These are phyloP conservation scores for Willisornis vidua DNA, from an alignment of 2,113 vertebrate species.

Conservation along the genomic window DNA sequence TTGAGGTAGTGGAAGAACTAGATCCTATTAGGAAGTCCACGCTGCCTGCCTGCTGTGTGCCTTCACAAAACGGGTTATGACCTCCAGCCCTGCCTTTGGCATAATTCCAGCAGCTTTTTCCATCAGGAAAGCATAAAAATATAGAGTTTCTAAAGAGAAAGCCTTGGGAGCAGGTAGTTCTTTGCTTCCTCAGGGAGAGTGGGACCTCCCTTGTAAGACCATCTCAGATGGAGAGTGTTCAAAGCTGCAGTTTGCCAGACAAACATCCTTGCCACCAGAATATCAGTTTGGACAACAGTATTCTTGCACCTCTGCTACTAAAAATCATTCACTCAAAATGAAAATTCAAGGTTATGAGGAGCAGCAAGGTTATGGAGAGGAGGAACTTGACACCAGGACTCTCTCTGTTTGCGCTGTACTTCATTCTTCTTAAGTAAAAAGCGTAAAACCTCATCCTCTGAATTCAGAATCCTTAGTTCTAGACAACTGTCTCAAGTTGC, in stretches of 20 bases:
- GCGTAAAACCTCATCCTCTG: neutral
- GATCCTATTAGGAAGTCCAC: neutral
- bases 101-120: neutral
- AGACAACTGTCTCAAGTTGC: neutral
- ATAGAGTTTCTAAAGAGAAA: neutral
- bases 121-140: neutral
- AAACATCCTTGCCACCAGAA: neutral
- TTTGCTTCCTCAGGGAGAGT: neutral
- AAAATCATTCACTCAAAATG: neutral
- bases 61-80: neutral
- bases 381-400: neutral
- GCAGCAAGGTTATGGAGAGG: neutral
- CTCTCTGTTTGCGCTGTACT: neutral
- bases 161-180: neutral
- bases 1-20: neutral
- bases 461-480: neutral
- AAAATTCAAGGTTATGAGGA: neutral
- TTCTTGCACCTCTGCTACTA: neutral
- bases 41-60: neutral
- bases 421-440: neutral
- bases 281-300: neutral
- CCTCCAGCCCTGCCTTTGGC: neutral
- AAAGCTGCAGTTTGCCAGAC: neutral
- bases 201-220: neutral
- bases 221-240: accelerated